These are phyloP conservation scores for Boleophthalmus pectinirostris DNA, from an alignment of 2,113 vertebrate genomes.

Conservation along the genomic window DNA sequence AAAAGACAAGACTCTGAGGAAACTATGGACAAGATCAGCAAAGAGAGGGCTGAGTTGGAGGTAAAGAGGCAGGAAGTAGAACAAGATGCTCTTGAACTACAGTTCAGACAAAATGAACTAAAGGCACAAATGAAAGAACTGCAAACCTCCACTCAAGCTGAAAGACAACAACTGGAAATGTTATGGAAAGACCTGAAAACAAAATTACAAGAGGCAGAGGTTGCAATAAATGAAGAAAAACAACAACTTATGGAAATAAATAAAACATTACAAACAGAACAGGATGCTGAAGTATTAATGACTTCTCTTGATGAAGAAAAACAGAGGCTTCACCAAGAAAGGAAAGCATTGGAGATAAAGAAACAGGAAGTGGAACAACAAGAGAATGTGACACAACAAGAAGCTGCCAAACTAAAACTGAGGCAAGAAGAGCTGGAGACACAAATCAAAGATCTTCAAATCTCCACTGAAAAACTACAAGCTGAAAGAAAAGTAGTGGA, in stretches of 20 bases:
- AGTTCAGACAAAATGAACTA: not conserved
- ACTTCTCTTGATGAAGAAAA: too few species aligned
- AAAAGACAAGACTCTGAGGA: not conserved
- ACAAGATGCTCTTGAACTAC: not conserved
- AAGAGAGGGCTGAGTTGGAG: not conserved
- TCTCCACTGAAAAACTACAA: not conserved
- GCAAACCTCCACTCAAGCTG: not conserved
- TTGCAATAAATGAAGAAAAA: not conserved
- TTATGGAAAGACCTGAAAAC: slow-evolving; percentile 1
- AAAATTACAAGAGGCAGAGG: not conserved
- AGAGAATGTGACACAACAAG: not conserved
- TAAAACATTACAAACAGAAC: not conserved
- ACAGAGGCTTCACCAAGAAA: too few species aligned
- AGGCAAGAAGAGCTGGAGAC: slow-evolving; percentile 17
- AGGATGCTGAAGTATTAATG: too few species aligned
- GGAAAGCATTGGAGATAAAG: not conserved
- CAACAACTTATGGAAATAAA: not conserved
- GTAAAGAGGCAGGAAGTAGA: not conserved
- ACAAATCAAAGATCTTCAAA: slow-evolving; percentile 2
- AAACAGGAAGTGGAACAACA: not conserved
- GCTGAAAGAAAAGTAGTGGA: not conserved
- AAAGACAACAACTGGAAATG: not conserved
- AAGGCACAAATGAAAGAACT: slow-evolving; percentile 3
- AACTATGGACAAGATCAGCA: not conserved
- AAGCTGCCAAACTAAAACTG: not conserved